A percentile compares a stretch with the other conserved stretches of the same genome.
phyloP scores from a whole-genome alignment of 2,797 vertebrate genomes.

The Arrhamphus sclerolepis region DNA sequence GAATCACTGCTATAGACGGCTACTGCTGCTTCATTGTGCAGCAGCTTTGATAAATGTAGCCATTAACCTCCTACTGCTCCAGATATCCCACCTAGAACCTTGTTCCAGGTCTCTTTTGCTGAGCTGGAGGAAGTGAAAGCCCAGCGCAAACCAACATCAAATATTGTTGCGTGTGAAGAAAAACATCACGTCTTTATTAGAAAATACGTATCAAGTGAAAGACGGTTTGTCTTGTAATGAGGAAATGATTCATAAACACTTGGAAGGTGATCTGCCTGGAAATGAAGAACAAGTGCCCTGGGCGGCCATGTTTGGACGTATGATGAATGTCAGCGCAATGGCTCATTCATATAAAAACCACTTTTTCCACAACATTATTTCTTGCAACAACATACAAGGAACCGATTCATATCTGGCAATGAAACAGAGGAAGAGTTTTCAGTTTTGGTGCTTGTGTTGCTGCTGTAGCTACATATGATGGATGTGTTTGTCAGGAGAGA shows the following conservation, averaged over 20 bases:
- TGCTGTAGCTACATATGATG: constrained; percentile 73
- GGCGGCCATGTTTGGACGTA: constrained; percentile 50
- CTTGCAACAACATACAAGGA: constrained; percentile 45
- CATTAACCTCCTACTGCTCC: constrained; percentile 74
- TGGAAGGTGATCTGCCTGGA: constrained; percentile 25
- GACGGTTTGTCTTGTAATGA: constrained; percentile 7
- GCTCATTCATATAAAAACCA: constrained; percentile 47
- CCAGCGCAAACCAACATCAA: constrained; percentile 21
- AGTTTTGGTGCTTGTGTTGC: constrained; percentile 61
- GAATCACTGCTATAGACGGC: constrained; percentile 62
- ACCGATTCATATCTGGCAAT: constrained; percentile 53
- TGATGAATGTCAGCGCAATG: constrained; percentile 56
- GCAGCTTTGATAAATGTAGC: constrained; percentile 77
- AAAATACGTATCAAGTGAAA: constrained; percentile 17
- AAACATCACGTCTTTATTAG: constrained; percentile 27
- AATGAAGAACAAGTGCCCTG: constrained; percentile 33
- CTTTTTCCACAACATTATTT: constrained; percentile 56
- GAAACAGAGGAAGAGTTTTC: constrained; percentile 35
- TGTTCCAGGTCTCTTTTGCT: constrained; percentile 45
- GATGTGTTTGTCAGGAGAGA: constrained; percentile 75
- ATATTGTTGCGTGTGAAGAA: constrained; percentile 18
- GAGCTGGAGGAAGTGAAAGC: constrained; percentile 23
- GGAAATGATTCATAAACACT: constrained; percentile 33
- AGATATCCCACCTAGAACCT: constrained; percentile 67
- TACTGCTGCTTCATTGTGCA: constrained; percentile 69